These are phyloP conservation scores for Ennomos erosarius DNA, from an alignment of 2,888 invertebrate species.

Conservation along the genomic window DNA sequence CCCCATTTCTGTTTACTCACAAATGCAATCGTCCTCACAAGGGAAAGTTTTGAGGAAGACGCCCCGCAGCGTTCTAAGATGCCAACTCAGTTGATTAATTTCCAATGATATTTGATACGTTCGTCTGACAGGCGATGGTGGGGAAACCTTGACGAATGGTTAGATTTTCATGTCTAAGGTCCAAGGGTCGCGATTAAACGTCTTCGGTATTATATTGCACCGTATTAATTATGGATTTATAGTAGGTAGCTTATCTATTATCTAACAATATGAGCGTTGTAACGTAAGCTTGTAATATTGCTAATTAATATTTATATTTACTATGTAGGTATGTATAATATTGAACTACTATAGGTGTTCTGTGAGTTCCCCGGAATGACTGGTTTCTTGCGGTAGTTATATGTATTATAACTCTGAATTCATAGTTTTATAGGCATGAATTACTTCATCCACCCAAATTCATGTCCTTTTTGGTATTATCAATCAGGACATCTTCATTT, in stretches of 20 bases:
- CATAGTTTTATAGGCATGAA: no score
- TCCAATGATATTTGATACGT: constrained; percentile 81
- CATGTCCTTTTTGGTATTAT: no score
- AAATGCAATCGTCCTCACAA: constrained; percentile 41
- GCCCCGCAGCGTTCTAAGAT: constrained; percentile 49
- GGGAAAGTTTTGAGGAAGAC: constrained; percentile 46
- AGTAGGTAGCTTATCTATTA: not conserved
- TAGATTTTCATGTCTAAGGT: constrained; percentile 71
- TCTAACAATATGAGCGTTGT: not conserved
- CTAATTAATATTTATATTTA: no score
- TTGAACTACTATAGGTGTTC: no score
- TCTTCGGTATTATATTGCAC: constrained; percentile 62
- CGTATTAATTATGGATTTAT: constrained; percentile 54
- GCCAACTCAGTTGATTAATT: constrained; percentile 72
- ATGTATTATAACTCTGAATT: no score
- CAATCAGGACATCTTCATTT: no score
- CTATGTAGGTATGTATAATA: no score
- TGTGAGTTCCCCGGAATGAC: no score
- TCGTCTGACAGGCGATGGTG: constrained; percentile 65
- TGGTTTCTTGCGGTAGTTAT: no score
- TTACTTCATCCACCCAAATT: no score
- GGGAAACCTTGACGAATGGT: constrained; percentile 77
- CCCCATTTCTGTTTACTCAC: constrained; percentile 35
- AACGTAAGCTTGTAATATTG: constrained; percentile 8
- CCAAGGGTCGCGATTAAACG: constrained; percentile 60